Percentiles rank a stretch among this genome's conserved stretches.
phyloP scores from a whole-genome alignment of 2,113 vertebrate genomes.

The Ellobius talpinus region DNA sequence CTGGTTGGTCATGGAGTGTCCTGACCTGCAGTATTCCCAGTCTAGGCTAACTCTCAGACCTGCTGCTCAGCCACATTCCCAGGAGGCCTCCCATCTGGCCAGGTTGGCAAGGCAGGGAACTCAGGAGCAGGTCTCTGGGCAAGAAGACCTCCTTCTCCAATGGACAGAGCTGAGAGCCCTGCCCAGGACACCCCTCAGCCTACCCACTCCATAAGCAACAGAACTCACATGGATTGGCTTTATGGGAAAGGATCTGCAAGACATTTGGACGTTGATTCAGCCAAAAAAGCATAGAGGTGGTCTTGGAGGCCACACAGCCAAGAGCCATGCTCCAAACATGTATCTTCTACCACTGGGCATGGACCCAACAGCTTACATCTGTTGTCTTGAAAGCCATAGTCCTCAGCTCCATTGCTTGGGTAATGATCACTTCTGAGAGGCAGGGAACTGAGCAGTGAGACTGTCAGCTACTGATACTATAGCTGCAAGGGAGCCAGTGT shows the following conservation, averaged over 20 bases:
- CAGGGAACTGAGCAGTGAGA: background rate
- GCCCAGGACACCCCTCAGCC: background rate
- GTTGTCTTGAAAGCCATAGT: background rate
- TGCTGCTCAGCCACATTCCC: background rate
- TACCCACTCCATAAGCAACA: background rate
- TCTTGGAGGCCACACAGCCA: background rate
- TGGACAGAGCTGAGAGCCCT: fast-evolving
- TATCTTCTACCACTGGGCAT: fast-evolving
- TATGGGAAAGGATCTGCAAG: background rate
- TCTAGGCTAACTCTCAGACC: background rate
- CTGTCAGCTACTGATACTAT: too few relatives aligned
- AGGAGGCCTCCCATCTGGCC: background rate
- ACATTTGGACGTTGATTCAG: background rate
- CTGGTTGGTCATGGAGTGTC: too few relatives aligned
- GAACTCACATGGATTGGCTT: background rate
- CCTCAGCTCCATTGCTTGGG: background rate
- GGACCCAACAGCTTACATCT: background rate
- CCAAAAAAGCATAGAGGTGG: background rate
- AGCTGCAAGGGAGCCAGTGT: background rate
- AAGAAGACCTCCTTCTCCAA: background rate
- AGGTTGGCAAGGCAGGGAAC: background rate
- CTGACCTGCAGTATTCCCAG: background rate
- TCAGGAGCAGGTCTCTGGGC: background rate
- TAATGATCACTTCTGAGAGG: too few relatives aligned
- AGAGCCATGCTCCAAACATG: background rate